A percentile compares a stretch with the other conserved stretches of the same genome.
Evolutionary conservation across 2,888 invertebrate genomes (phyloP).

Genomic region (Caenorhabditis becei): DNA sequence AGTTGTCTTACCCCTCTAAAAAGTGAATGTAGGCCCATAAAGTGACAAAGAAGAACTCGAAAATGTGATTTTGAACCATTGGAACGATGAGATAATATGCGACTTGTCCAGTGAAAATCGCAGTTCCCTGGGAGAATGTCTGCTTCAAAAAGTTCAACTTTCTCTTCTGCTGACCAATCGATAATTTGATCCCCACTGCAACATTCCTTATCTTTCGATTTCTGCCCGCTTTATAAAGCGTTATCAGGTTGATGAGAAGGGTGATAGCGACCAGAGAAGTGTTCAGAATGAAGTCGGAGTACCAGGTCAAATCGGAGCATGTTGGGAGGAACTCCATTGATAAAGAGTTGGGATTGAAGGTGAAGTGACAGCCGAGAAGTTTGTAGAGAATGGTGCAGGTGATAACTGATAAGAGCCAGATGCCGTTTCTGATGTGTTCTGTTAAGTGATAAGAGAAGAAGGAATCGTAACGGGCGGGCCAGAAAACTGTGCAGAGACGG

Average conservation of each 20-base stretch:
- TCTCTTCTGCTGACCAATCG: background rate
- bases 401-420: background rate
- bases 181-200: background rate
- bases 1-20: too few relatives aligned
- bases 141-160: slow-evolving; percentile 12
- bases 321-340: slow-evolving; percentile 14
- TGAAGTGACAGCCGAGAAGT: slow-evolving; percentile 15
- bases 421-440: background rate
- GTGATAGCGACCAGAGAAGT: slow-evolving; percentile 20
- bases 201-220: background rate
- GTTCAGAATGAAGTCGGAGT: slow-evolving; percentile 41
- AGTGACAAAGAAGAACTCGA: too few relatives aligned
- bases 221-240: slow-evolving; percentile 18
- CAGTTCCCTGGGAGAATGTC: background rate
- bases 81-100: too few relatives aligned
- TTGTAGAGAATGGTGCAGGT: slow-evolving; percentile 15
- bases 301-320: slow-evolving; percentile 23
- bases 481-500: slow-evolving; percentile 27
- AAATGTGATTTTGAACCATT: too few relatives aligned
- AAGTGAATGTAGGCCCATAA: too few relatives aligned
- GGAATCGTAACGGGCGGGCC: slow-evolving; percentile 20
- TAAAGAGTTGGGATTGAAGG: background rate
- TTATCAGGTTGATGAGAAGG: slow-evolving; percentile 15
- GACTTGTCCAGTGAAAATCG: too few relatives aligned
- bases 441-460: slow-evolving; percentile 25